Evolutionary conservation across 2,797 vertebrate species (phyloP), one percentile per base, ranked within the genome.

Genomic region (Onychomys torridus): DNA sequence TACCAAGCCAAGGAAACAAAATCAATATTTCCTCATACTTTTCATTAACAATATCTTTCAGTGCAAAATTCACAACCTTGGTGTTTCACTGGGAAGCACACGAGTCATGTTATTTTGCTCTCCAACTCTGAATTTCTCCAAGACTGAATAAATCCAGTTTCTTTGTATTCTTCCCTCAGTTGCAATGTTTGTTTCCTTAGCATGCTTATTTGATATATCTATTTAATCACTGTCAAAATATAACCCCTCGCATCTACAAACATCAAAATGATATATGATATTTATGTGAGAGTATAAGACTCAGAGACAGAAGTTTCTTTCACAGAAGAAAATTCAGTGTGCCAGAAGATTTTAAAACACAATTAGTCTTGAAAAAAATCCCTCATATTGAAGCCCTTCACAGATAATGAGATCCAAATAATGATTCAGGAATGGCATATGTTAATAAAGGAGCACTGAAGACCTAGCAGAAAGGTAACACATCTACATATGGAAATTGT

Each of bases 361-460:
- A 10, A 90, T 52, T 78, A 71, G 46, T 81, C 13, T 91, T 87
- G 37, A 43, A 29, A 65, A 65, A 79, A 67, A 73, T 16, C 2
- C 2, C 16, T 93, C n/a, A 76, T 43, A 79, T 67, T 76, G 63
- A 89, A 94, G 21, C 3, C 5, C 19, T 92, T 94, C 32, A 77
- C 29, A 77, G 21, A 65, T 71, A 78, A 78, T 92, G 93, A 93
- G 14, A 93, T 65, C 25, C 32, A 95, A 91, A 76, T 81, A 94
- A 94, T 61, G 52, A 86, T 23, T 94, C 16, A 85, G 84, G 79
- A 97, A 63, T 77, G 27, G 11, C n/a, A n/a, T 82, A 91, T 88
- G 34, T 52, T 96, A 89, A 93, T 91, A 59, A 95, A 82, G 61
- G 88, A 43, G 8, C 6, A 49, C 11, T 21, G 32, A 94, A 96